Conservation (phyloP, 2,888 invertebrate genomes). For the Azorinus chamasolen region DNA sequence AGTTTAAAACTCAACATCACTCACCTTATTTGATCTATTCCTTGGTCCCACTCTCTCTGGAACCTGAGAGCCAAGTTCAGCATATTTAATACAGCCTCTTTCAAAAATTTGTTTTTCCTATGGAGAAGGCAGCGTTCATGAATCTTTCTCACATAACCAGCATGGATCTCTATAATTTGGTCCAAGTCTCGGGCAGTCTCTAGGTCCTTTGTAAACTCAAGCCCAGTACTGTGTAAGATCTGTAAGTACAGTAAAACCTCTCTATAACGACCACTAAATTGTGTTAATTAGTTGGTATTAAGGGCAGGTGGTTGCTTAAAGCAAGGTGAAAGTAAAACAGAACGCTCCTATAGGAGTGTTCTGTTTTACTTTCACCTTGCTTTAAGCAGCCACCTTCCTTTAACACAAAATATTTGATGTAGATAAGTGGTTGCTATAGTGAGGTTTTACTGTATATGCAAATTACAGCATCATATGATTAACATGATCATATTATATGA, state of each 20-base stretch:
- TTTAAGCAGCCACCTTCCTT: no score
- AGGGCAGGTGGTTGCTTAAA: no score
- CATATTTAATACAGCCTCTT: slow-evolving; percentile 82
- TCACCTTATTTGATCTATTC: slow-evolving; percentile 79
- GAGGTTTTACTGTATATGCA: no score
- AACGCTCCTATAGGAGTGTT: no score
- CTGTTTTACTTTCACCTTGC: no score
- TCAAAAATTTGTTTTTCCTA: slow-evolving; percentile 77
- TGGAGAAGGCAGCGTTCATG: slow-evolving; percentile 84
- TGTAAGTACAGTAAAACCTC: slow-evolving; percentile 63
- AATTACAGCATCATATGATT: background rate
- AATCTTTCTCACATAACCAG: slow-evolving; percentile 78
- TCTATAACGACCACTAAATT: no score
- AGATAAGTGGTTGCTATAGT: no score
- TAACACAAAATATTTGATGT: no score
- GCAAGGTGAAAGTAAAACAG: no score
- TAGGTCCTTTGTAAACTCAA: slow-evolving; percentile 83
- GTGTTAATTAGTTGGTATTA: no score
- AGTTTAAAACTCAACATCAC: no score
- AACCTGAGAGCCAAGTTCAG: slow-evolving; percentile 81
- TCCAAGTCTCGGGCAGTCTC: slow-evolving; percentile 80
- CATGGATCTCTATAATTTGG: slow-evolving; percentile 80
- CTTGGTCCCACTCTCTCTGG: slow-evolving; percentile 80
- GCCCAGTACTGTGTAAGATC: slow-evolving; percentile 84
- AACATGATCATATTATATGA: background rate